phyloP scores from a whole-genome alignment of 30 jellyfish, hydroid and myxozoan genomes.

The Aurelia sp. region DNA sequence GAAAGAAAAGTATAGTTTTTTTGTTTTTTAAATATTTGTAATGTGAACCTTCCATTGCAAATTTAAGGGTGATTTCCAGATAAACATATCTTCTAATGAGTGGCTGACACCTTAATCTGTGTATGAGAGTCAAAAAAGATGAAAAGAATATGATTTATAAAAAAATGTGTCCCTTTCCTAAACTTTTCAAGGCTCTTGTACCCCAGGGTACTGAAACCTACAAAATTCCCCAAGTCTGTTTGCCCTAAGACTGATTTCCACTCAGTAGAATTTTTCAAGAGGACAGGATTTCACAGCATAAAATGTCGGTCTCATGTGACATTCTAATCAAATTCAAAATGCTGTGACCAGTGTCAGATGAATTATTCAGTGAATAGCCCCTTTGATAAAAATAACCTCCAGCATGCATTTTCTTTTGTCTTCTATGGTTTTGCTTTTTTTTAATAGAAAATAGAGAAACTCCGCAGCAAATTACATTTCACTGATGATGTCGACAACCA shows the following conservation, averaged over 20 bases:
- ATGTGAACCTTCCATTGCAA: not conserved
- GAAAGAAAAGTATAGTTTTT: slow-evolving; percentile 52
- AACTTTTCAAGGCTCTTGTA: too few relatives aligned
- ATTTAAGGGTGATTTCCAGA: not conserved
- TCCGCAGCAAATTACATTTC: slow-evolving; percentile 72
- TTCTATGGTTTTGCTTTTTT: not conserved
- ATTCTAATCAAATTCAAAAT: not conserved
- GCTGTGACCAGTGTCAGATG: not conserved
- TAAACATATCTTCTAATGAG: too few relatives aligned
- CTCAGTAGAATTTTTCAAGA: too few relatives aligned
- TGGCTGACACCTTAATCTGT: too few relatives aligned
- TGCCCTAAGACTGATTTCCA: too few relatives aligned
- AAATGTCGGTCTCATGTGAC: too few relatives aligned
- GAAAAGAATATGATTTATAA: too few relatives aligned
- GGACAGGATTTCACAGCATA: too few relatives aligned
- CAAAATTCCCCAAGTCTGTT: not conserved
- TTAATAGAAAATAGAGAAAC: slow-evolving; percentile 73
- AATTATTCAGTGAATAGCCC: not conserved
- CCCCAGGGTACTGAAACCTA: too few relatives aligned
- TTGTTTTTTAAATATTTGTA: not conserved
- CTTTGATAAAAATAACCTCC: not conserved
- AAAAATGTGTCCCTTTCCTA: too few relatives aligned
- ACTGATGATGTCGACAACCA: slow-evolving; percentile 31
- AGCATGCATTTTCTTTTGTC: not conserved
- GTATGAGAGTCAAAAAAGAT: too few relatives aligned